Evolutionary conservation across 2,113 vertebrate species (phyloP), one percentile per base, ranked within the genome.

Genomic region (Limanda limanda): DNA sequence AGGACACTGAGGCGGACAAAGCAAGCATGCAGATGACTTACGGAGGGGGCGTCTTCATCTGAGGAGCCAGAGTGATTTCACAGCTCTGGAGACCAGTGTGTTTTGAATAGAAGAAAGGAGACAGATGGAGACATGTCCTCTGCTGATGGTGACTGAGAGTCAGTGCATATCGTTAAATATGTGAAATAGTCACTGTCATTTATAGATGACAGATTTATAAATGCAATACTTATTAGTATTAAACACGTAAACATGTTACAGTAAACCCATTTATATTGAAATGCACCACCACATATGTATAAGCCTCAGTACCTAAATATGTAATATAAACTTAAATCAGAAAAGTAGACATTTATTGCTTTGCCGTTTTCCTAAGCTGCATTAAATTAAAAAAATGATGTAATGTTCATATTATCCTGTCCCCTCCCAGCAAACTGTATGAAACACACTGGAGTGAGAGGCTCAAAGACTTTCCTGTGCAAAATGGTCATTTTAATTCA

Each of bases 51-150:
- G 76, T 89, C 85, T 93, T 86, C 71, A 89, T 92, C 65, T 82
- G 72, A 83, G 78, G 54, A 54, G 78, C 86, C 83, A 83, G 71
- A 81, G 67, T 57, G n/a, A 87, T 92, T 87, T 92, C 79, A 90
- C 67, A 74, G 87, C 58, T 62, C 78, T 18, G 15, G 55, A 80
- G 55, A 78, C 37, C 51, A 60, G 64, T 61, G 25, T 69, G 68
- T 31, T 63, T 63, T 68, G 75, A 54, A 27, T 63, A 60, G 52
- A 15, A 6, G 20, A 62, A 23, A 25, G 25, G 15, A 5, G 52
- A 68, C 27, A 23, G 20, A n/a, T 1, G 3, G 42, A 45, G 56
- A 23, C 73, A 78, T 91, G 92, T 88, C 86, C 84, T 89, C 91
- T 92, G 83, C 82, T 88, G 91, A 52, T 55, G 24, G 9, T 13